phyloP scores from a whole-genome alignment of 2,888 invertebrate species.

The Enchytraeus crypticus region DNA sequence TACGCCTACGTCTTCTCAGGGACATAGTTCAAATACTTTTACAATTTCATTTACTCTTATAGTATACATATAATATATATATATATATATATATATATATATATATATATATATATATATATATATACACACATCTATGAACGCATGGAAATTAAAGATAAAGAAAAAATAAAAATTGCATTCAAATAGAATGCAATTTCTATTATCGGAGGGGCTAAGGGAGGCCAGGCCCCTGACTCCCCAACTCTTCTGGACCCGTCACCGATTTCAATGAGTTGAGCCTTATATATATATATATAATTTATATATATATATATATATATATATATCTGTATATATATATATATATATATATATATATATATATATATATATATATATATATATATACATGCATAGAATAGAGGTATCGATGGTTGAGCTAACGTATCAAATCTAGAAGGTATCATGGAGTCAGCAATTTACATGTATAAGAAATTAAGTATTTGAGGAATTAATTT shows the following conservation, averaged over 20 bases:
- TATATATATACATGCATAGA: background rate
- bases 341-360: background rate
- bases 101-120: constrained; percentile 3
- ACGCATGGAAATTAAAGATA: no score
- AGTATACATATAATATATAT: background rate
- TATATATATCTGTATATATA: no score
- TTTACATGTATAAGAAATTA: no score
- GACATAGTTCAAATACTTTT: no score
- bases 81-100: constrained; percentile 1
- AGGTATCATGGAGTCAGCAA: no score
- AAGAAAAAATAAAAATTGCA: no score
- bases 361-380: background rate
- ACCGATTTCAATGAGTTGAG: background rate
- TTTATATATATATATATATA: background rate
- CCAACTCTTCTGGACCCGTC: background rate
- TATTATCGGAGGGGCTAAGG: no score
- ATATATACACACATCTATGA: background rate
- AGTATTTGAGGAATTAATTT: no score
- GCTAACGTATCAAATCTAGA: no score
- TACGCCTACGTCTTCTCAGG: no score
- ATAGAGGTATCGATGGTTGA: background rate
- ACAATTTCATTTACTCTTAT: background rate
- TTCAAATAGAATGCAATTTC: no score
- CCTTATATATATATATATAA: background rate
- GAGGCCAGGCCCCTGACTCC: background rate